Percentiles rank a stretch among this genome's conserved stretches.
Evolutionary conservation across 2,797 vertebrate species (phyloP).

Genomic region (Taeniopygia guttata): DNA sequence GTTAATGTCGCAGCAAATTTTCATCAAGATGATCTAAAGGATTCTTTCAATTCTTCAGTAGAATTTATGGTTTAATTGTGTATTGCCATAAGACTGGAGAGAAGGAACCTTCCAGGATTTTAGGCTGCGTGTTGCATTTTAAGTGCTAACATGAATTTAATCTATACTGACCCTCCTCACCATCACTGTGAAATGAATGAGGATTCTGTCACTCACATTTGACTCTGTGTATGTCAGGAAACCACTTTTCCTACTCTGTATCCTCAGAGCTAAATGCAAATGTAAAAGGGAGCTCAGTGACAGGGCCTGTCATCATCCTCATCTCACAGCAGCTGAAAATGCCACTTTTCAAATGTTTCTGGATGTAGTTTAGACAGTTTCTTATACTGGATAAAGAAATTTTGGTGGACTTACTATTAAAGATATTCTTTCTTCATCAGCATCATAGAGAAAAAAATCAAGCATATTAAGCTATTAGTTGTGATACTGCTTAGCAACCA

Average conservation of each 20-base stretch:
- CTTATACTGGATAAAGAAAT: neutral
- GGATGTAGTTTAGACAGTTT: neutral
- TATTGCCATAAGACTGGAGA: neutral
- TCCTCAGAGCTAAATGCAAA: neutral
- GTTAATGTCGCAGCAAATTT: neutral
- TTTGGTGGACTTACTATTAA: neutral
- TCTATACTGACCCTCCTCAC: neutral
- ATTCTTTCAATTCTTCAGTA: constrained; percentile 27
- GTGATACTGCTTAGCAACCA: neutral
- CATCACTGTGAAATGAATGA: neutral
- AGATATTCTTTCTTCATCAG: neutral
- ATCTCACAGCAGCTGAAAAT: neutral
- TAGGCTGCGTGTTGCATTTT: neutral
- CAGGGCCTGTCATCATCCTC: neutral
- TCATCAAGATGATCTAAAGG: neutral
- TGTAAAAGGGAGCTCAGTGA: neutral
- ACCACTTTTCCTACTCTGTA: neutral
- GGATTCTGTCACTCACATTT: neutral
- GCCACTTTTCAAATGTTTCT: neutral
- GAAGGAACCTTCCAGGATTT: neutral
- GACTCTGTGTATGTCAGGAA: neutral
- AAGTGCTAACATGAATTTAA: neutral
- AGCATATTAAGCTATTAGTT: neutral
- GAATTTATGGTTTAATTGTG: constrained; percentile 11
- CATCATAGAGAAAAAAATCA: neutral